Conservation (phyloP, 2,113 vertebrate species). For the Antechinus flavipes region DNA sequence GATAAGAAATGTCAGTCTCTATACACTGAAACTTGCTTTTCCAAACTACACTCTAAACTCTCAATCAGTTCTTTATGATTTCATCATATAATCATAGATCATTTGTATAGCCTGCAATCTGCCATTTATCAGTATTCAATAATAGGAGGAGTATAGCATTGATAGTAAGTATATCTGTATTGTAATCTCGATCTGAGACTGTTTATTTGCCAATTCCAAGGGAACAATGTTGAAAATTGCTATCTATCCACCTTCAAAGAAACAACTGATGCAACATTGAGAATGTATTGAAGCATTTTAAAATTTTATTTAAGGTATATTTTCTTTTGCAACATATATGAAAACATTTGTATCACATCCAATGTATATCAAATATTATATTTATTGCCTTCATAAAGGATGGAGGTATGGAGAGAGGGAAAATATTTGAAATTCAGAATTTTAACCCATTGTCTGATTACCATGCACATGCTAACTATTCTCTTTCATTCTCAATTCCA, state of each 20-base stretch:
- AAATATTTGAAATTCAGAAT: background rate
- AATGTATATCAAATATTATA: background rate
- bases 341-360: background rate
- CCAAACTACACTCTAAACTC: background rate
- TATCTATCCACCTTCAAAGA: background rate
- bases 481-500: background rate
- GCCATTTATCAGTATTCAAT: background rate
- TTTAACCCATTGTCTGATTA: background rate
- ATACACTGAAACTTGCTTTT: background rate
- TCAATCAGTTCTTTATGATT: background rate
- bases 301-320: background rate
- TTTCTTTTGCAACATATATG: background rate
- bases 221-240: background rate
- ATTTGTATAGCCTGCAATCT: background rate
- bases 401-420: background rate
- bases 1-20: background rate
- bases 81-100: background rate
- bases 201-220: background rate
- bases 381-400: background rate
- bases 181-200: background rate
- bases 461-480: accelerated
- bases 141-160: background rate
- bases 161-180: background rate
- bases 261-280: background rate
- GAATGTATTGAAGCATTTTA: background rate